These are phyloP conservation scores for Metalampra italica DNA, from an alignment of 2,888 invertebrate genomes.

Conservation along the genomic window DNA sequence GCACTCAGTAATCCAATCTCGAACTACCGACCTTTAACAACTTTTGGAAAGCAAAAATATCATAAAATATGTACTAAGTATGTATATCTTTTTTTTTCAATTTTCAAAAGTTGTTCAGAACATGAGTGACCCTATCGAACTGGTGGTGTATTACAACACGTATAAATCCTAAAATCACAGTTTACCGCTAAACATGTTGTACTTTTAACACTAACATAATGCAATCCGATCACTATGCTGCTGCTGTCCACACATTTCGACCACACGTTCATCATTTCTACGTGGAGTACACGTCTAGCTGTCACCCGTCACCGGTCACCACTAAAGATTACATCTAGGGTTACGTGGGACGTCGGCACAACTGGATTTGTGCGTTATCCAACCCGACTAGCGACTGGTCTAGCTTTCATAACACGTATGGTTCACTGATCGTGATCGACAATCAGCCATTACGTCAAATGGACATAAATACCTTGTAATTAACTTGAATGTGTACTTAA, in stretches of 20 bases:
- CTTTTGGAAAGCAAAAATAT: too few relatives aligned
- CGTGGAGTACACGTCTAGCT: background rate
- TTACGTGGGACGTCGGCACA: background rate
- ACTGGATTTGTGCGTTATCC: constrained; percentile 12
- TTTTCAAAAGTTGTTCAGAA: too few relatives aligned
- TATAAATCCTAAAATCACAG: too few relatives aligned
- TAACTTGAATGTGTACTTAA: background rate
- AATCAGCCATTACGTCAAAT: background rate
- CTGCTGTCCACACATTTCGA: constrained; percentile 36
- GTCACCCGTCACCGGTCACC: background rate
- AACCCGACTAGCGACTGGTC: constrained; percentile 5
- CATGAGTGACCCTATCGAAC: too few relatives aligned
- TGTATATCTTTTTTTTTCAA: too few relatives aligned
- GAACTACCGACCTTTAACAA: too few relatives aligned
- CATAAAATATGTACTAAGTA: too few relatives aligned
- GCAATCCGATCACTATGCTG: constrained; percentile 24
- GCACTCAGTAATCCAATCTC: too few relatives aligned
- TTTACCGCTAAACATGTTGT: too few relatives aligned
- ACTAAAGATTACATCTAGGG: background rate
- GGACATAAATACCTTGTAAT: background rate
- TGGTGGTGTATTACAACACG: too few relatives aligned
- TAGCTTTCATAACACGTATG: background rate
- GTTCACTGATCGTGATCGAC: background rate
- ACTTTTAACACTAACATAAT: constrained; percentile 24
- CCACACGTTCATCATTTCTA: constrained; percentile 36